A percentile compares a stretch with the other conserved stretches of the same genome.
phyloP scores from a whole-genome alignment of 2,888 invertebrate species.

The Emesis furor region DNA sequence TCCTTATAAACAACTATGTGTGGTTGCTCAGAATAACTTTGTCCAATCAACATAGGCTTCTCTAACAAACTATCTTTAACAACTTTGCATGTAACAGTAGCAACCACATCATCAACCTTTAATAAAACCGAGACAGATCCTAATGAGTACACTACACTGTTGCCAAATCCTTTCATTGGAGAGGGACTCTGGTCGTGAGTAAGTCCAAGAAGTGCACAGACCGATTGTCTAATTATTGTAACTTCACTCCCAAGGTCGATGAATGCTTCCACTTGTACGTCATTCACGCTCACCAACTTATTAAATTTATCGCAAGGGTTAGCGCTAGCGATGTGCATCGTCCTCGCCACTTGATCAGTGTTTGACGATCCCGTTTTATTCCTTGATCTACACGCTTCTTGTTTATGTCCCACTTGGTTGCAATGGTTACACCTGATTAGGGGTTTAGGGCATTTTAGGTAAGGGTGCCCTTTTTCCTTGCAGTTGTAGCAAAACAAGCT shows the following conservation, averaged over 20 bases:
- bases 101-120: constrained; percentile 28
- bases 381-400: too few relatives aligned
- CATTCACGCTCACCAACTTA: background rate
- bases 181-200: constrained; percentile 35
- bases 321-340: constrained; percentile 2
- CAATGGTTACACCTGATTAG: too few relatives aligned
- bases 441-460: too few relatives aligned
- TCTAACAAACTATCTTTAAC: constrained; percentile 62
- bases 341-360: background rate
- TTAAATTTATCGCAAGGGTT: constrained; percentile 25
- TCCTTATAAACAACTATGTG: constrained; percentile 62
- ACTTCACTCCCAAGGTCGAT: constrained; percentile 47
- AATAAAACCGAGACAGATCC: constrained; percentile 32
- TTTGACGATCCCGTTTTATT: too few relatives aligned
- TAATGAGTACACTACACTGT: constrained; percentile 47
- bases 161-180: constrained; percentile 67
- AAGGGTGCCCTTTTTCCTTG: constrained; percentile 21
- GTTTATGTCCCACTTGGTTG: too few relatives aligned
- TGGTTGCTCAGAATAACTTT: constrained; percentile 66
- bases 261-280: constrained; percentile 10
- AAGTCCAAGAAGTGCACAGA: constrained; percentile 28
- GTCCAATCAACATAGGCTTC: constrained; percentile 58
- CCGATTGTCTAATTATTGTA: constrained; percentile 38
- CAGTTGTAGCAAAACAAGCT: constrained; percentile 29
- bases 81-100: constrained; percentile 53